Evolutionary conservation across 2,797 vertebrate species (phyloP), one percentile per base, ranked within the genome.

Genomic region (Macroramphosus scolopax): DNA sequence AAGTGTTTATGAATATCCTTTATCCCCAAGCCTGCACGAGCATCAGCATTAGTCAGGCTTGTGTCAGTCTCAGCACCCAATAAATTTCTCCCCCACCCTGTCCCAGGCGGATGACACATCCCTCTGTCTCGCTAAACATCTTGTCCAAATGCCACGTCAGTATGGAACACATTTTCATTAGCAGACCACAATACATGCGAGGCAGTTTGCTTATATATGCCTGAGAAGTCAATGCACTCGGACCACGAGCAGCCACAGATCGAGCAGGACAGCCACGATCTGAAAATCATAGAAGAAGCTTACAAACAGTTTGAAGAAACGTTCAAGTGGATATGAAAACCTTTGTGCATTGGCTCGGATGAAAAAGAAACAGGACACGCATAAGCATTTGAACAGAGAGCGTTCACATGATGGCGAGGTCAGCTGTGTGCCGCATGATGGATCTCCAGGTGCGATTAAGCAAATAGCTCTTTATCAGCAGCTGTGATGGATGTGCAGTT

Each of bases 91-190:
- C 61, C 17, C 49, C 73, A 51, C 69, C 68, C 68, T 22, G 51
- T 75, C 65, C 61, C 69, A 34, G 35, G 61, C 46, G 63, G 69
- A 80, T 57, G 63, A 81, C 68, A 68, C 55, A 56, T 31, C 30
- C 59, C 52, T 58, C 49, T 51, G 65, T 68, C 64, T 49, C 34
- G 1, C 48, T 55, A 52, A 65, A 68, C 28, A 60, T 57, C 42
- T 60, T 31, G 16, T 51, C 57, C 68, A 68, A 76, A 57, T 48
- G 43, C 48, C 57, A 56, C 48, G 40, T 68, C 57, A 69, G 34
- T 33, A 25, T 57, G 37, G 26, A 72, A 32, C 38, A 56, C n/a
- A 60, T 58, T 70, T 53, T 62, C 57, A 66, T 68, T 55, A 49
- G 33, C 17, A 20, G 42, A n/a, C n/a, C n/a, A n/a, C n/a, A 71